Evolutionary conservation across 2,888 invertebrate species (phyloP).

Genomic region (Tetropium fuscum): DNA sequence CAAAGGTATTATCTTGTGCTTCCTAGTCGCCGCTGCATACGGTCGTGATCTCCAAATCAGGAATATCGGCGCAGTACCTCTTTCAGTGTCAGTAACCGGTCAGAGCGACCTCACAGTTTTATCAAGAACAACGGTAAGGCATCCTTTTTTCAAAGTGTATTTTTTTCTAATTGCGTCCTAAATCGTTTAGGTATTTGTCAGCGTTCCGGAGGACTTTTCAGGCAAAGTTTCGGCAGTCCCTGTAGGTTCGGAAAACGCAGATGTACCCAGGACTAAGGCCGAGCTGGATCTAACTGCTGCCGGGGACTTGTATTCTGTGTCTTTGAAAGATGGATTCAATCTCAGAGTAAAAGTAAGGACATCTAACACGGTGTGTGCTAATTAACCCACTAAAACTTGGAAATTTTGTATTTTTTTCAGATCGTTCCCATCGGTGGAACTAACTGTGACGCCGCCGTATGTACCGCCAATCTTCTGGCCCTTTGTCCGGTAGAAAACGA

Average conservation of each 20-base stretch:
- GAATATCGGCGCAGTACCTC: constrained; percentile 3
- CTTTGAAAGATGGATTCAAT: constrained; percentile 27
- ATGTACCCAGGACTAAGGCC: constrained; percentile 10
- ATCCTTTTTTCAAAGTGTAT: too few species aligned
- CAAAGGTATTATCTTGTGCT: background rate
- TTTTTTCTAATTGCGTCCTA: background rate
- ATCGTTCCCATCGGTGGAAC: constrained; percentile 11
- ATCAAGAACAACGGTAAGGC: constrained; percentile 6
- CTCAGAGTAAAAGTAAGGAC: constrained; percentile 21
- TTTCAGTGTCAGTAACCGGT: constrained; percentile 19
- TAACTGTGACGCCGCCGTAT: constrained; percentile 16
- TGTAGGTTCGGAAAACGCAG: constrained; percentile 3
- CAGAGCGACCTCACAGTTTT: constrained; percentile 4
- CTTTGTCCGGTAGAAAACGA: constrained; percentile 17
- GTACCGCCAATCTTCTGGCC: constrained; percentile 14
- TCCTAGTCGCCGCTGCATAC: background rate
- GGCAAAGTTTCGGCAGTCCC: constrained; percentile 11
- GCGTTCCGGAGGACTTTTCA: constrained; percentile 22
- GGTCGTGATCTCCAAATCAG: constrained; percentile 1
- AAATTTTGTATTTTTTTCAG: constrained; percentile 3
- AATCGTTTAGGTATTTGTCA: constrained; percentile 10
- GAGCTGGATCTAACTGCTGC: constrained; percentile 10
- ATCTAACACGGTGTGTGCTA: background rate
- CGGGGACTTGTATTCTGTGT: constrained; percentile 19
- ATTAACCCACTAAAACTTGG: background rate